Conservation (phyloP, 2,113 vertebrate species). For the Percopsis transmontana region DNA sequence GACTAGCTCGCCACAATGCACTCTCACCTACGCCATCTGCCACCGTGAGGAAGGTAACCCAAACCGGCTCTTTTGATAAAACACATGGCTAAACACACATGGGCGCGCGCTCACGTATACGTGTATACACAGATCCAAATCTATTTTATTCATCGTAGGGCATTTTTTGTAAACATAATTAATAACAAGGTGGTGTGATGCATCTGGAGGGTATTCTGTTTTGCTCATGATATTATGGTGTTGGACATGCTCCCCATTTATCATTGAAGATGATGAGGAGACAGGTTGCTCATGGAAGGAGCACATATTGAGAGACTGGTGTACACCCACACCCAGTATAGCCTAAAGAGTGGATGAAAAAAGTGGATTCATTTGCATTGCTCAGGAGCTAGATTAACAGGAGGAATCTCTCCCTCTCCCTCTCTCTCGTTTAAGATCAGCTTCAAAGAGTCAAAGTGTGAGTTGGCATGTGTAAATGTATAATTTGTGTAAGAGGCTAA, state of each 20-base stretch:
- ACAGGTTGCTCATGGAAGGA: too few species aligned
- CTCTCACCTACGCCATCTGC: slow-evolving; percentile 73
- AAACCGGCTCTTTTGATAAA: slow-evolving; percentile 37
- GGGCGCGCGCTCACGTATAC: neutral
- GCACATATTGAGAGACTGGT: too few species aligned
- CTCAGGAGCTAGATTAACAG: neutral
- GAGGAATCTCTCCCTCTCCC: neutral
- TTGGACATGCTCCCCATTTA: too few species aligned
- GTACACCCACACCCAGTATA: too few species aligned
- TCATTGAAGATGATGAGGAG: too few species aligned
- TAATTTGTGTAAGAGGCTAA: slow-evolving; percentile 1
- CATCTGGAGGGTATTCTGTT: too few species aligned
- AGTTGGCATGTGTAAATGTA: slow-evolving; percentile 2
- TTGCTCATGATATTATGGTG: too few species aligned
- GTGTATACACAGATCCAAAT: neutral
- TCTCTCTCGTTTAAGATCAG: slow-evolving; percentile 59
- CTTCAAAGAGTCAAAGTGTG: slow-evolving; percentile 15
- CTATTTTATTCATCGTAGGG: neutral
- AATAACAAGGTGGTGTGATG: too few species aligned
- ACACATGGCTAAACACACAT: slow-evolving; percentile 19
- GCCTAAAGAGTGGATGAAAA: too few species aligned
- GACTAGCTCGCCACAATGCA: slow-evolving; percentile 36
- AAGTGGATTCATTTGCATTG: too few species aligned
- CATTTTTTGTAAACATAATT: too few species aligned
- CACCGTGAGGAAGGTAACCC: slow-evolving; percentile 59